Percentiles rank a stretch among this genome's conserved stretches.
Evolutionary conservation across 2,113 vertebrate species (phyloP).

Genomic region (pig (Sus scrofa)): DNA sequence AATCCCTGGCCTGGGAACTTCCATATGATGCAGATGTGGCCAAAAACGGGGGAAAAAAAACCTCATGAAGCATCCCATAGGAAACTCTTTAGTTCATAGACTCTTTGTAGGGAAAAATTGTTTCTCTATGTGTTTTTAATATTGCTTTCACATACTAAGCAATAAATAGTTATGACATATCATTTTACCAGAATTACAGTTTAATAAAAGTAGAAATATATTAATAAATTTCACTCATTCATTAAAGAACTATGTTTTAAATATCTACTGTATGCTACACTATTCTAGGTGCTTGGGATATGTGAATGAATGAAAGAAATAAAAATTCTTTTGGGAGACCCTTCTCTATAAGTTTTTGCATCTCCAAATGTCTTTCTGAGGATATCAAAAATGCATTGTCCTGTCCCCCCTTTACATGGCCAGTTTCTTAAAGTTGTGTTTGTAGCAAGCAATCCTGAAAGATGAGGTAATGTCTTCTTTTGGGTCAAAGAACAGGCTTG

Average conservation of each 20-base stretch:
- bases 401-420: not conserved
- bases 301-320: not conserved
- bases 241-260: not conserved
- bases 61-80: not conserved
- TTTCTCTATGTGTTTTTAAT: not conserved
- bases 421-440: not conserved
- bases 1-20: too few species aligned
- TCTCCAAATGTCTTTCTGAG: not conserved
- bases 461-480: not conserved
- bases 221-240: not conserved
- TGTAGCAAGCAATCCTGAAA: not conserved
- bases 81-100: not conserved
- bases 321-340: not conserved
- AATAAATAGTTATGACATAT: not conserved
- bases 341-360: not conserved
- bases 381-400: not conserved
- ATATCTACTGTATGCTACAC: not conserved
- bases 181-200: not conserved
- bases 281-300: not conserved
- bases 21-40: too few species aligned
- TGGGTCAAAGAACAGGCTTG: not conserved
- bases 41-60: too few species aligned
- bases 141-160: not conserved
- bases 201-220: slow-evolving; percentile 2
- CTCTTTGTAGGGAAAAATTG: not conserved